These are phyloP conservation scores for Samia ricini DNA, from an alignment of 1,140 invertebrate genomes.

Conservation along the genomic window DNA sequence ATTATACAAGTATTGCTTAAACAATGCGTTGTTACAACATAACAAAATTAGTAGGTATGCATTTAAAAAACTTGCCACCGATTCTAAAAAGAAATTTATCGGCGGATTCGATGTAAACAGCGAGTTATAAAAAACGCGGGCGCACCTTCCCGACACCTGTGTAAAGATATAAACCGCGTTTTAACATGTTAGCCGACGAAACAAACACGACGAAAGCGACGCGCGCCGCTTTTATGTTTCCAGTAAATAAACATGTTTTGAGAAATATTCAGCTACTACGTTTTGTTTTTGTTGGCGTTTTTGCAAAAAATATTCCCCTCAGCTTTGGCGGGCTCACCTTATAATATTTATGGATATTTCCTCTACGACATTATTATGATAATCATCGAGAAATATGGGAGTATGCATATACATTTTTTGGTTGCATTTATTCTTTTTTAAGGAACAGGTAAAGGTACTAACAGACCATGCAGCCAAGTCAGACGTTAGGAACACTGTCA, in stretches of 20 bases:
- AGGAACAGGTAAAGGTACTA: too few species aligned
- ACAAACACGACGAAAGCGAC: not conserved
- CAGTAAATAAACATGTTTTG: not conserved
- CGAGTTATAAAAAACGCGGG: not conserved
- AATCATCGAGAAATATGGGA: too few species aligned
- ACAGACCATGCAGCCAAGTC: too few species aligned
- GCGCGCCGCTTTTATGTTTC: not conserved
- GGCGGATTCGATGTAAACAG: not conserved
- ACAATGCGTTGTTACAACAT: not conserved
- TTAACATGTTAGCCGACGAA: not conserved
- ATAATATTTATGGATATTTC: too few species aligned
- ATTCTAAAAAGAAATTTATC: conserved; percentile 12
- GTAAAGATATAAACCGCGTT: not conserved
- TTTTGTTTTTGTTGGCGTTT: not conserved
- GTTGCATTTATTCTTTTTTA: too few species aligned
- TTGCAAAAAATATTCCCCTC: not conserved
- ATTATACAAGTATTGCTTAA: too few species aligned
- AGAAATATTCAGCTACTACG: not conserved
- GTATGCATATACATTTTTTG: too few species aligned
- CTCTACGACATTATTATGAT: too few species aligned
- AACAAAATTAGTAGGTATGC: not conserved
- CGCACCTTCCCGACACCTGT: conserved; percentile 13
- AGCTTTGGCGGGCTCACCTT: not conserved
- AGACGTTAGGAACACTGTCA: too few species aligned
- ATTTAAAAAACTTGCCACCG: conserved; percentile 4